These are phyloP conservation scores for Eucidaris tribuloides DNA, from an alignment of 35 echinoderm and acorn worm species.

Conservation along the genomic window DNA sequence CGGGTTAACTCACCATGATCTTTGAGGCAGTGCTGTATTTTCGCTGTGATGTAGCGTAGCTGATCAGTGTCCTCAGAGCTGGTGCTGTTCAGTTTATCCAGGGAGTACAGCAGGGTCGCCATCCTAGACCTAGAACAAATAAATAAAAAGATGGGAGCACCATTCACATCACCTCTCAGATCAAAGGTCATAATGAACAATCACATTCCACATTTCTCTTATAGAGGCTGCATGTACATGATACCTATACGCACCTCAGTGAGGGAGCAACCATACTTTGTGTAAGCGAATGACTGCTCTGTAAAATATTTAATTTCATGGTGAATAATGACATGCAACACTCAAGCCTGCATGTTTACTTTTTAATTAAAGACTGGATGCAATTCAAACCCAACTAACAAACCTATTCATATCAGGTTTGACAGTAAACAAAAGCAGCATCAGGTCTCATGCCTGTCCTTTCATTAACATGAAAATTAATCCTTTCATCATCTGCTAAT, in stretches of 20 bases:
- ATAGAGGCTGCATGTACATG: background rate
- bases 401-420: too few relatives aligned
- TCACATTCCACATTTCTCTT: background rate
- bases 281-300: background rate
- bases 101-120: constrained; percentile 52
- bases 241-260: background rate
- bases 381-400: too few relatives aligned
- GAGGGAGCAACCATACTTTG: background rate
- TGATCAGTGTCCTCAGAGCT: constrained; percentile 93
- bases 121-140: constrained; percentile 59
- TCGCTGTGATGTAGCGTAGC: constrained; percentile 73
- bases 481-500: too few relatives aligned
- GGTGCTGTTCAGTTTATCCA: constrained; percentile 83
- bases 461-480: too few relatives aligned
- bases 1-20: constrained; percentile 71
- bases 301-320: background rate
- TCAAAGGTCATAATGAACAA: background rate
- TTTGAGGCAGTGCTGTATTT: constrained; percentile 68
- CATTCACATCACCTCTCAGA: background rate
- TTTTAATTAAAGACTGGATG: too few relatives aligned
- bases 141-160: background rate
- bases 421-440: too few relatives aligned
- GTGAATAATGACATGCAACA: too few relatives aligned
- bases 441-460: too few relatives aligned
- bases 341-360: too few relatives aligned